These are phyloP conservation scores for Turritopsis rubra DNA, from an alignment of 30 jellyfish, hydroid and myxozoan genomes.

Conservation along the genomic window DNA sequence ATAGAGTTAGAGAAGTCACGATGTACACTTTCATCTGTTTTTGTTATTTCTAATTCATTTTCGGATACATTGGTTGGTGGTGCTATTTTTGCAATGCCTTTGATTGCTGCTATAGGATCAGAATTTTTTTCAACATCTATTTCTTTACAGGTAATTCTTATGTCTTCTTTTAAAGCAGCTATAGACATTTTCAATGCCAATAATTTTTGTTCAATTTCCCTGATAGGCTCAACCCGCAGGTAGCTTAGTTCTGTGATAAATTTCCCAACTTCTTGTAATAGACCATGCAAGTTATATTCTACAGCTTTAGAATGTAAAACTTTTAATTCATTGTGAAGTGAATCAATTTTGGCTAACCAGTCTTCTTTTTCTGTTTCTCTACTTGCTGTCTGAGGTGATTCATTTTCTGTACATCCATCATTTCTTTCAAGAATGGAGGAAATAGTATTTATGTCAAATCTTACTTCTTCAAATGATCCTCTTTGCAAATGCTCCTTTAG, in stretches of 20 bases:
- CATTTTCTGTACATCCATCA: background rate
- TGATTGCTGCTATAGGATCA: background rate
- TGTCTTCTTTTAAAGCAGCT: background rate
- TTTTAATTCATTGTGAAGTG: background rate
- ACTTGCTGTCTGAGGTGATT: background rate
- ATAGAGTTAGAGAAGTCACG: background rate
- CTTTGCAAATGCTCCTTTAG: background rate
- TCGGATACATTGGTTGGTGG: background rate
- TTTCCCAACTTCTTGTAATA: conserved; percentile 2
- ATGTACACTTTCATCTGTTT: background rate
- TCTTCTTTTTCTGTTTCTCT: background rate
- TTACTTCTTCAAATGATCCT: background rate
- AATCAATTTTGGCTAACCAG: background rate
- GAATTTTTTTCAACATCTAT: background rate
- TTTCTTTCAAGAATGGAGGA: background rate
- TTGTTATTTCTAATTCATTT: background rate
- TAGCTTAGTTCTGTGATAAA: background rate
- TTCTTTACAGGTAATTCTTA: background rate
- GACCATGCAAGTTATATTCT: background rate
- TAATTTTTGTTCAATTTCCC: background rate
- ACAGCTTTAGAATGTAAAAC: background rate
- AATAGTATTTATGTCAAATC: background rate
- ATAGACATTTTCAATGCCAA: background rate
- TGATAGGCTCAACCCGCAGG: background rate
- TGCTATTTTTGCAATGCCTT: background rate